Percentiles rank a stretch among this genome's conserved stretches.
These are phyloP conservation scores for Polyergus mexicanus DNA, from an alignment of 1,140 invertebrate species.

Conservation along the genomic window DNA sequence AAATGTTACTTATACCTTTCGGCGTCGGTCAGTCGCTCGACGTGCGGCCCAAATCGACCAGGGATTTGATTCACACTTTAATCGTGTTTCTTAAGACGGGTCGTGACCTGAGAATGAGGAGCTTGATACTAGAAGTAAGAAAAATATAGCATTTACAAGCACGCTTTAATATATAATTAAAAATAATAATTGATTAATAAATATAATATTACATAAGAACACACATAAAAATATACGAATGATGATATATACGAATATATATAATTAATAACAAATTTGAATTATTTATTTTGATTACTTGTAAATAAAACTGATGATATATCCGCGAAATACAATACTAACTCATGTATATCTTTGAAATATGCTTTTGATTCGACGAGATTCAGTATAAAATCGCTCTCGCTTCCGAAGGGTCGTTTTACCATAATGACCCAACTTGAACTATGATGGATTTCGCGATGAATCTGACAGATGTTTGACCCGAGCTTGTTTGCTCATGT, in stretches of 20 bases:
- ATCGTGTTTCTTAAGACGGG: constrained; percentile 27
- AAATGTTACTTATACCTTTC: constrained; percentile 51
- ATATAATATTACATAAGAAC: neutral
- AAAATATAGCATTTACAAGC: neutral
- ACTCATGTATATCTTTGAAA: neutral
- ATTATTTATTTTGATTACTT: neutral
- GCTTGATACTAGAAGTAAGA: neutral
- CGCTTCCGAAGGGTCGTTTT: neutral
- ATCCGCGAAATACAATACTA: neutral
- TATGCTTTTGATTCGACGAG: neutral
- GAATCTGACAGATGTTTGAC: neutral
- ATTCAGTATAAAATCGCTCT: neutral
- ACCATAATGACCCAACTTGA: constrained; percentile 1
- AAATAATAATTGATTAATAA: neutral
- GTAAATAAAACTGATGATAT: neutral
- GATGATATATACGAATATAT: neutral
- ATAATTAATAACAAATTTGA: neutral
- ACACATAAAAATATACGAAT: neutral
- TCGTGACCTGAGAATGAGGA: constrained; percentile 19
- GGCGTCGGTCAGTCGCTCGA: neutral
- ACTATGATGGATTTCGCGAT: constrained; percentile 10
- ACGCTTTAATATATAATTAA: constrained; percentile 20
- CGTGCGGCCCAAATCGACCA: constrained; percentile 22
- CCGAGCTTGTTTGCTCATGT: constrained; percentile 27
- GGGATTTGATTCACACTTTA: constrained; percentile 42